A percentile compares a stretch with the other conserved stretches of the same genome.
phyloP scores from a whole-genome alignment of 2,888 invertebrate species.

The Drosophila histrio region DNA sequence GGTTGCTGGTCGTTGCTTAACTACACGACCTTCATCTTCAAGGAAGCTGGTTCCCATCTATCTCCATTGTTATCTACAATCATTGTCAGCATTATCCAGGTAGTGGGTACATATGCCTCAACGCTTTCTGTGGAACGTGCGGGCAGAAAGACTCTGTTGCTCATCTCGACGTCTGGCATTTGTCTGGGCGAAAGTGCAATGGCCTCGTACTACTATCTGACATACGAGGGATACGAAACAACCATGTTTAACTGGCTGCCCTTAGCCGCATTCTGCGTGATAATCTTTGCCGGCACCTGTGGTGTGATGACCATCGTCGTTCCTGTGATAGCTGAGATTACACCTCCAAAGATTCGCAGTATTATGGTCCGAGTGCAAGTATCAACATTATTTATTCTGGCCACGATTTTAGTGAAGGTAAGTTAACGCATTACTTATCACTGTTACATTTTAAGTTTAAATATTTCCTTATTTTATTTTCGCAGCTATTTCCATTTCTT shows the following conservation, averaged over 20 bases:
- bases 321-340: constrained; percentile 71
- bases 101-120: background rate
- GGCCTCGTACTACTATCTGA: constrained; percentile 54
- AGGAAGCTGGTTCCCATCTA: constrained; percentile 75
- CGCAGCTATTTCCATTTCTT: constrained; percentile 15
- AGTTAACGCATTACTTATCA: constrained; percentile 17
- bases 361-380: constrained; percentile 56
- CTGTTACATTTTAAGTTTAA: constrained; percentile 8
- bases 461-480: background rate
- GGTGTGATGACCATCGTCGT: constrained; percentile 78
- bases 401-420: constrained; percentile 18
- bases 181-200: constrained; percentile 67
- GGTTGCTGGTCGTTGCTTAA: constrained; percentile 80
- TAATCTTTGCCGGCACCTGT: constrained; percentile 73
- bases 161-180: constrained; percentile 71
- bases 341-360: constrained; percentile 71
- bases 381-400: constrained; percentile 12
- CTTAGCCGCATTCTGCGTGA: constrained; percentile 75
- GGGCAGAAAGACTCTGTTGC: constrained; percentile 70
- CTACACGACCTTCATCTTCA: constrained; percentile 78
- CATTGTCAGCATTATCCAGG: constrained; percentile 59
- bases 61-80: constrained; percentile 75
- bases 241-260: constrained; percentile 74
- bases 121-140: constrained; percentile 73
- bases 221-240: constrained; percentile 57